Percentiles rank a stretch among this genome's conserved stretches.
These are phyloP conservation scores for Acinonyx jubatus DNA, from an alignment of 2,113 vertebrate species.

Conservation along the genomic window DNA sequence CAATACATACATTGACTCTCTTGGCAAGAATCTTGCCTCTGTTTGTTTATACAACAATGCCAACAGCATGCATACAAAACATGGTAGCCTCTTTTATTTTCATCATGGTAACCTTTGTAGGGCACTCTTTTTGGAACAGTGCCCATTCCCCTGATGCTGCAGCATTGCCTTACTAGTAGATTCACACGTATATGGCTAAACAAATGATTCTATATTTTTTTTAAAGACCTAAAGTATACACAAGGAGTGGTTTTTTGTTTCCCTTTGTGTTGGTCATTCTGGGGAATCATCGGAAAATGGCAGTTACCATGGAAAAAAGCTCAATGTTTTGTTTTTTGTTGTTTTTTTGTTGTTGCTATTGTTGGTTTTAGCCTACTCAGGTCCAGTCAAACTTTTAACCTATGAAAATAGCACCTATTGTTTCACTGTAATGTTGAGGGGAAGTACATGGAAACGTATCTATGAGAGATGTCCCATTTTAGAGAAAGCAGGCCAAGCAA, in stretches of 20 bases:
- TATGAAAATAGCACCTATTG: neutral
- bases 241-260: conserved; percentile 92
- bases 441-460: neutral
- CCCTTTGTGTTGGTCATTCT: conserved; percentile 94
- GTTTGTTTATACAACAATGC: conserved; percentile 94
- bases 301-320: neutral
- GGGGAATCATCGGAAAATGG: conserved; percentile 81
- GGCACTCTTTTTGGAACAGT: conserved; percentile 92
- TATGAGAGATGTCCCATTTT: neutral
- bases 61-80: conserved; percentile 81
- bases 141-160: conserved; percentile 93
- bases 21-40: conserved; percentile 94
- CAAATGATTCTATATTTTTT: conserved; percentile 92
- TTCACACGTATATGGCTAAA: conserved; percentile 90
- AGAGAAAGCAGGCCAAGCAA: neutral
- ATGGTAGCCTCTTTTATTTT: conserved; percentile 91
- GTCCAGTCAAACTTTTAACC: neutral
- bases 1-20: conserved; percentile 93
- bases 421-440: neutral
- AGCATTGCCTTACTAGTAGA: conserved; percentile 93
- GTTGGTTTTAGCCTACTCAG: neutral
- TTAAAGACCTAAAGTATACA: conserved; percentile 91
- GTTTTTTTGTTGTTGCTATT: neutral
- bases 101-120: conserved; percentile 92
- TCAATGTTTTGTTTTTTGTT: neutral